Base-by-base conservation (phyloP, 2,888 invertebrate species). In the Hemithea aestivaria region DNA sequence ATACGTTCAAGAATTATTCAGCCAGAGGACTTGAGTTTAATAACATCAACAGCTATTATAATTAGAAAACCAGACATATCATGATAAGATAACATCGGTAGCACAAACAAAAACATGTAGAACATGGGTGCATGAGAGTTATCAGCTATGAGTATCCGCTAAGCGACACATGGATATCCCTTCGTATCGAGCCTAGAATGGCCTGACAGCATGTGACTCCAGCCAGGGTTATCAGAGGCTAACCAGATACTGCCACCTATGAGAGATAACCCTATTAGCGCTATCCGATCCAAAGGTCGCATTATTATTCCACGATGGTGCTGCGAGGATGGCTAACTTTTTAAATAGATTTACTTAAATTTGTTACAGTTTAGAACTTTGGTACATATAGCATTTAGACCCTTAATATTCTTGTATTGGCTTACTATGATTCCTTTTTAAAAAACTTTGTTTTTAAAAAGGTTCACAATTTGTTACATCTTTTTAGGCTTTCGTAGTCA, bases 241-340 rank as follows among this genome's bases (percentile, higher is more conserved):
- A 32, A 29, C 41, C 38, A 36, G 40, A 31, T 38, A 48, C 43
- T 35, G 21, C 12, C 27, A 30, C 35, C 39, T 45, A 30, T 9
- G 27, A 6, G 34, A 23, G 48, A 49, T 53, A 53, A 53, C 53
- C 53, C 42, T 42, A 34, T 48, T 45, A 40, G 29, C 41, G 38
- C 37, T 49, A 51, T 51, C 46, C 44, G 39, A 30, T 51, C 29
- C 47, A 51, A 51, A 53, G 51, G 48, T 46, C 46, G 42, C 37
- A 38, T 40, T 32, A 34, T 39, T 42, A 46, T 48, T 49, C 49
- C 41, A 41, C 21, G 35, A 33, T 29, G 37, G 30, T 39, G 40
- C 43, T 43, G 27, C 37, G 24, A 25, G 34, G 36, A 45, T 32
- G 32, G 24, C 25, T 27, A 38, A 44, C 34, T 32, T 44, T 44